Evolutionary conservation across 2,888 invertebrate genomes (phyloP), one percentile per base, ranked within the genome.

Genomic region (Plebejus melissa): DNA sequence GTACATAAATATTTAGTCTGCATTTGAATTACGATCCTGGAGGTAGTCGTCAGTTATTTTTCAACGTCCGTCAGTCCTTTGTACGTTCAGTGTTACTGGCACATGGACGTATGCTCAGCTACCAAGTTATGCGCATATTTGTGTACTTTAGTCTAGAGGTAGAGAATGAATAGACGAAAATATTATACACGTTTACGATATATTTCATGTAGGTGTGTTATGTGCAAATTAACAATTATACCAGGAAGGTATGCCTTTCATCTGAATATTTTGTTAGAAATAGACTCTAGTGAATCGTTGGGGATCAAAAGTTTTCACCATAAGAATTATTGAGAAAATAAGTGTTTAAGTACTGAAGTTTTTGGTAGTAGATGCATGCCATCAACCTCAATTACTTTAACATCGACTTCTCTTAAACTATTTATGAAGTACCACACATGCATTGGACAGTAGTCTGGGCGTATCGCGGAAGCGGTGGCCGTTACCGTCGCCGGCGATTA

Each of bases 401-500:
- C 38, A 38, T 38, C 38, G 38, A 38, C 38, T 38, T 38, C 38
- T 0, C 32, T 32, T 32, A 32, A 6, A 38, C 38, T 38, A 7
- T 41, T 41, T 41, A 41, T 41, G 41, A 41, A 41, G 41, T 41
- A 41, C 7, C 41, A 41, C 60, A 60, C 60, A 28, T 36, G 16
- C 65, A 36, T 65, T 16, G 32, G 65, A 13, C 32, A 65, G 60
- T 65, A 7, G 38, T 6, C 32, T 82, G 81, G 88, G 88, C 85
- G 89, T 87, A 86, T 83, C 83, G 80, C 88, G 88, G 90, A 90
- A 90, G 88, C 86, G 82, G 84, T 81, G 77, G 87, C 91, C 90
- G 90, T 90, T 90, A 91, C 85, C 87, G 86, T 88, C 88, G 83
- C 81, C 84, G 83, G 81, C 86, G 84, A 90, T 89, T 88, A 88